Evolutionary conservation across 2,888 invertebrate species (phyloP).

Genomic region (Sinhomidia bicolor): DNA sequence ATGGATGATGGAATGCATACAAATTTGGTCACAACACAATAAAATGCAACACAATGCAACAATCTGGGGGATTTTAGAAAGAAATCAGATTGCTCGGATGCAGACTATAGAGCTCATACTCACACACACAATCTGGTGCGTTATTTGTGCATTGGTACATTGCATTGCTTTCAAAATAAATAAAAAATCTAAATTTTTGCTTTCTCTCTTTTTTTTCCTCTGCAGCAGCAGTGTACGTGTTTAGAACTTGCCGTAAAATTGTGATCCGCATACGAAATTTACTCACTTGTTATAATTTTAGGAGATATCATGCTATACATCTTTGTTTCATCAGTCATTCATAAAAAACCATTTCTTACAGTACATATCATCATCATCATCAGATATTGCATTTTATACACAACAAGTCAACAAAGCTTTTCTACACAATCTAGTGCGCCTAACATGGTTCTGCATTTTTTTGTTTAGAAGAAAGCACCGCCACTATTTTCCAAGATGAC

Average conservation of each 20-base stretch:
- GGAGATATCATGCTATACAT: not conserved
- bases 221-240: not conserved
- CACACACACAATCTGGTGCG: not conserved
- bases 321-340: not conserved
- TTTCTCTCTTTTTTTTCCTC: slow-evolving; percentile 21
- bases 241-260: not conserved
- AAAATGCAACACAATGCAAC: slow-evolving; percentile 32
- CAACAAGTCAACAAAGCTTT: slow-evolving; percentile 18
- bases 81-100: slow-evolving; percentile 16
- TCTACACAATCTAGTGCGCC: too few species aligned
- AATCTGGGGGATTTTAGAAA: slow-evolving; percentile 30
- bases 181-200: not conserved
- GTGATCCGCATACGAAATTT: slow-evolving; percentile 49
- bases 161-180: too few species aligned
- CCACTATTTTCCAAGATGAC: slow-evolving; percentile 74
- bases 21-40: slow-evolving; percentile 32
- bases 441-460: slow-evolving; percentile 26
- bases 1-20: slow-evolving; percentile 61
- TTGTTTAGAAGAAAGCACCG: slow-evolving; percentile 15
- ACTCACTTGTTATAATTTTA: not conserved
- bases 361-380: not conserved
- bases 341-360: slow-evolving; percentile 31
- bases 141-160: too few species aligned
- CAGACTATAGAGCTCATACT: not conserved
- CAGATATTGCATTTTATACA: not conserved